Evolutionary conservation across 1,140 invertebrate species (phyloP), one percentile per base, ranked within the genome.

Genomic region (Drosophila equinoxialis): DNA sequence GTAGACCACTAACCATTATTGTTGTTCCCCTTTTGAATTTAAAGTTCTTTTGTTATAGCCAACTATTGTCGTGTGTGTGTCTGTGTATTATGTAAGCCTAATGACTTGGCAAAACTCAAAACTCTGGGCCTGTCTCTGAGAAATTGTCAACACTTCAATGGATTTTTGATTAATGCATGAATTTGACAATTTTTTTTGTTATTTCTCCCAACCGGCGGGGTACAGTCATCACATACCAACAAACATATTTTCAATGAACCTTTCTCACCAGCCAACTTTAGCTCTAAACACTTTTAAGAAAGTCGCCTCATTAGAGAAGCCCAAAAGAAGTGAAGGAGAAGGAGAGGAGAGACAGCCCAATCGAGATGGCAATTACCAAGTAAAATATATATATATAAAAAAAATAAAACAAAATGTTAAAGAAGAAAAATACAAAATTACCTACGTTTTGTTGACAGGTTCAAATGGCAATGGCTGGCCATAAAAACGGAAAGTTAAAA

Each of bases 161-260:
- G 72, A 58, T 71, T 79, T 86, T 86, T 86, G 84, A 86, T 86
- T 87, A 87, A 87, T 87, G 79, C 79, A 65, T 85, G 82, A 86
- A 87, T 86, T 83, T 87, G 84, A 77, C 83, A 83, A 68, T 79
- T 68, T 64, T 64, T 70, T 39, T 37, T 64, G 11, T 11, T 26
- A 17, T 8, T 35, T 26, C 39, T 54, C 60, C 77, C 26, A 45
- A 14, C 4, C 1, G 13, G n/a, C 1, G 45, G 14, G 62, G 76
- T 74, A 82, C 72, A 83, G 69, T 87, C 84, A 84, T 54, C 72
- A 30, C 30, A 30, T 30, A 30, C 30, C 30, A 30, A 30, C 5
- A 30, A 30, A 30, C 30, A 30, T 30, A 82, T 77, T 81, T 78
- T 78, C 70, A 84, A 84, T 81, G 82, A 81, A 85, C 81, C 68